Evolutionary conservation across 2,888 invertebrate species (phyloP).

Genomic region (Diplazon laetatorius): DNA sequence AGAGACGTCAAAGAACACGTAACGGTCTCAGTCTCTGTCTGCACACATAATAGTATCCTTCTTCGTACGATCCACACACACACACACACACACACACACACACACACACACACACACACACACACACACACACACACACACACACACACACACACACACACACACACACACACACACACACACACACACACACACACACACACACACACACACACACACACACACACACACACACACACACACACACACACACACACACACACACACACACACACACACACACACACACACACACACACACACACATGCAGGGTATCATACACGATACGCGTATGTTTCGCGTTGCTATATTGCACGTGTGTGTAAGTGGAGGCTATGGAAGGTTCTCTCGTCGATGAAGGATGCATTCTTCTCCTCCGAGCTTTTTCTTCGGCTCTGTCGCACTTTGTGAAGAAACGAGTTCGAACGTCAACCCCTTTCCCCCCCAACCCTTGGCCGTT

Average conservation of each 20-base stretch:
- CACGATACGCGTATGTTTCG: neutral
- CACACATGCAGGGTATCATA: neutral
- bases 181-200: too few species aligned
- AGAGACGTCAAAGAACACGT: conserved; percentile 50
- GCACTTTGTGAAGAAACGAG: conserved; percentile 25
- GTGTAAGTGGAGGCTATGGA: neutral
- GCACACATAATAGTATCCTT: conserved; percentile 20
- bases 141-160: too few species aligned
- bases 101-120: too few species aligned
- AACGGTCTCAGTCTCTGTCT: conserved; percentile 28
- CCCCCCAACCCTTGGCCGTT: too few species aligned
- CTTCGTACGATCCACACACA: neutral
- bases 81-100: too few species aligned
- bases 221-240: too few species aligned
- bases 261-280: too few species aligned
- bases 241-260: too few species aligned
- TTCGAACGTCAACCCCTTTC: neutral
- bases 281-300: too few species aligned
- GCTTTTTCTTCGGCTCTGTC: conserved; percentile 10
- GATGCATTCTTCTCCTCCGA: conserved; percentile 37
- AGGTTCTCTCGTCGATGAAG: conserved; percentile 17
- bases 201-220: too few species aligned
- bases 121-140: too few species aligned
- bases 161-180: too few species aligned
- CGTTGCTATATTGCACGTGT: neutral